Base-by-base conservation (phyloP, 2,797 vertebrate species). In the Ctenopoma multispine region DNA sequence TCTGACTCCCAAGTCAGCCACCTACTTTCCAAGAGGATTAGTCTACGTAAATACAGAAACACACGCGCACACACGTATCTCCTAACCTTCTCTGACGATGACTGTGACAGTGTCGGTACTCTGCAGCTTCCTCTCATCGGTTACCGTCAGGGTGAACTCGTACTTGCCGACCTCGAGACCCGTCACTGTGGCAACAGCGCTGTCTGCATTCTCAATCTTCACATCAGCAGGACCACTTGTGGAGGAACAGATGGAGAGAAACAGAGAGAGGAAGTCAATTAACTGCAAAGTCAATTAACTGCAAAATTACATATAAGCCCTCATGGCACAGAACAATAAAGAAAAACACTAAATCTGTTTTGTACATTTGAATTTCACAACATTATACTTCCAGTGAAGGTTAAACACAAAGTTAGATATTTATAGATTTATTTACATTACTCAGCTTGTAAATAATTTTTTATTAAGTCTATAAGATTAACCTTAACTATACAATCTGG, bases 91-190 rank as follows among this genome's bases (percentile, higher is more conserved):
- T 88, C 93, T 95, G 79, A 98, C 97, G 10, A 97, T 96, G 87
- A 99, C 97, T 0, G 90, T 96, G 70, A 99, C 97, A 0, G 92
- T 93, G 89, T 96, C 96, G n/a, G 91, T 94, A 82, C 95, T 96
- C 86, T 96, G 93, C 88, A 99, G 93, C 69, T 93, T 95, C 89
- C 96, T 93, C 81, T 97, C 97, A 48, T 99, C 98, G 1, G 94
- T 95, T 65, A 99, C 98, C 0, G 95, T 98, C 92, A 99, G 90
- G 24, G 94, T 96, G 85, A 99, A 99, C 85, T 94, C 93, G 0
- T 99, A 99, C 0, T 63, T 89, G 61, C 98, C 98, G 18, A 95
- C 96, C 69, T 96, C 94, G 3, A 99, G 95, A 38, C 97, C 97
- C 0, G 94, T 96, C 85, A 99, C 96, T 13, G 94, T 96, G 86